Evolutionary conservation across 1,140 invertebrate genomes (phyloP), one percentile per base, ranked within the genome.

Genomic region (Drosophila mojavensis): DNA sequence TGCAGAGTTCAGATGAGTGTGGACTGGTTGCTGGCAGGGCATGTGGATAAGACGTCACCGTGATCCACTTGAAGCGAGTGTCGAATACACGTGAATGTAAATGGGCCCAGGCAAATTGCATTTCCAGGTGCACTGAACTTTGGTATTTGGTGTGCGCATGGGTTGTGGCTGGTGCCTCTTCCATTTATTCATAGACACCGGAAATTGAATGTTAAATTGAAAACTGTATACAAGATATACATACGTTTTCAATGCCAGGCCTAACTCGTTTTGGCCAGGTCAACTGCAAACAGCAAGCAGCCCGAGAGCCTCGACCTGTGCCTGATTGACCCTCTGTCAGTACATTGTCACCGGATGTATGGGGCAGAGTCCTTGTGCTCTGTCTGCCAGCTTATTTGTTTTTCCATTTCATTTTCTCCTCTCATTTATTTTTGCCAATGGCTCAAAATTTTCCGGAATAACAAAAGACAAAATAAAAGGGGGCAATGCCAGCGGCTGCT

Each of bases 301-400:
- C 55, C 43, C 24, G 15, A 51, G 41, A 55, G 26, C 39, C 20
- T 39, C 33, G 43, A 26, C 28, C 45, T 33, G 24, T 20, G 70
- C 48, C 41, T 41, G 43, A 51, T 48, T 88, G 83, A 86, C 83
- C 82, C 79, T 64, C 55, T 61, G 11, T 13, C 65, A 59, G 77
- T 83, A 65, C 82, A 86, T 74, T 81, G 83, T 69, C 82, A 28
- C 83, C 82, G 83, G 82, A 88, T 82, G 62, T 78, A 50, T 33
- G 56, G 63, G 66, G 60, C 71, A 13, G n/a, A 45, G 11, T 13
- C 45, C 51, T 59, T 67, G 53, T 55, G 65, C 39, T 77, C 39
- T 60, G 66, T 48, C 59, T 65, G 79, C 30, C 65, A 61, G 75
- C 58, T 78, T 81, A 63, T 81, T 82, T 88, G 70, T 67, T 79